Base-by-base conservation (phyloP, 2,888 invertebrate species). In the Coenonympha arcania region DNA sequence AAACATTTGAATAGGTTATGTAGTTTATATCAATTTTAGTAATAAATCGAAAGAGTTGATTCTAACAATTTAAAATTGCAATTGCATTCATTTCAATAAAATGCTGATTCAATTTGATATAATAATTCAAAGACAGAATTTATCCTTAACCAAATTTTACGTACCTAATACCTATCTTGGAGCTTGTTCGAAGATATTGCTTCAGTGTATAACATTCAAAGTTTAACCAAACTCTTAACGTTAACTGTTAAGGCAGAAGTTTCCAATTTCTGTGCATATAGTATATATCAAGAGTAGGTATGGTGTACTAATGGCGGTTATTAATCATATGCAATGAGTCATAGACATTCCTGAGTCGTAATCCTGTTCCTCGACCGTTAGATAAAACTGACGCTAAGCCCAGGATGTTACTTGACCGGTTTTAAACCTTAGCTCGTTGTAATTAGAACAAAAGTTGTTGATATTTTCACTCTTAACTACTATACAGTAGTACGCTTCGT, bases 321-420 rank as follows among this genome's bases (percentile, higher is more conserved):
- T 62, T 62, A 62, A 71, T 71, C 69, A 68, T 64, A 52, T 46
- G 18, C 59, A 64, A 66, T 69, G 68, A 70, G 49, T 70, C 70
- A 66, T 44, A 28, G 26, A 55, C 47, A 58, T 58, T 54, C 56
- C 58, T 55, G 34, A 37, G 41, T 39, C 39, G 47, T 53, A 53
- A 59, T 58, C 57, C 58, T 59, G 60, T 55, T 58, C 45, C 42
- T 42, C 52, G 52, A 57, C 56, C 56, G 56, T 57, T 55, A 57
- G 52, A 52, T 57, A 52, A 56, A 36, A 45, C 46, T 33, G 39
- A 40, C 34, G 48, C 20, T 37, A 52, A 52, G 37, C 42, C n/a
- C 18, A 36, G 31, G 22, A 43, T 52, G 20, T 40, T 28, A 24
- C 36, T 43, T 31, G 22, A 15, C 16, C 11, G 30, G 30, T 43